A percentile compares a stretch with the other conserved stretches of the same genome.
These are phyloP conservation scores for Pardosa pseudoannulata DNA, from an alignment of 2,888 invertebrate genomes.

Conservation along the genomic window DNA sequence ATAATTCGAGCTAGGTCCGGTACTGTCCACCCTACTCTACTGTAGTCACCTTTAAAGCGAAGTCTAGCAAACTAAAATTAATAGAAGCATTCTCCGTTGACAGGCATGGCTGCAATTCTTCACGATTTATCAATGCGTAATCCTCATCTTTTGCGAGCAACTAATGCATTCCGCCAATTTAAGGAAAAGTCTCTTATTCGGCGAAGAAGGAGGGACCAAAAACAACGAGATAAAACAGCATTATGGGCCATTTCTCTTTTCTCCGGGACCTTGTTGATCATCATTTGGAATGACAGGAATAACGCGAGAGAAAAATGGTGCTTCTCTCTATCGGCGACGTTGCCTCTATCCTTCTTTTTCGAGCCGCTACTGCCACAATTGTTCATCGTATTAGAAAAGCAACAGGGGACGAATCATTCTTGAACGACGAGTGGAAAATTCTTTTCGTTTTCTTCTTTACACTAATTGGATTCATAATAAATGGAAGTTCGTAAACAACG, in stretches of 20 bases:
- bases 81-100: neutral
- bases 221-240: conserved; percentile 63
- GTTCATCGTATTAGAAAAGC: conserved; percentile 65
- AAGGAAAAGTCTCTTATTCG: conserved; percentile 55
- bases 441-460: no score
- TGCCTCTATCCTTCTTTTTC: conserved; percentile 57
- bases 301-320: conserved; percentile 60
- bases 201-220: neutral
- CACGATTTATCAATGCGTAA: conserved; percentile 17
- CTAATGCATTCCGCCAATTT: conserved; percentile 67
- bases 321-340: neutral
- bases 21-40: no score
- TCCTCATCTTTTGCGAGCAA: conserved; percentile 7
- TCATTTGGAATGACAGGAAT: conserved; percentile 66
- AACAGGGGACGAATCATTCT: conserved; percentile 49
- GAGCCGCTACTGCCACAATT: conserved; percentile 17
- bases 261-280: conserved; percentile 59
- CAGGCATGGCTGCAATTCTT: neutral
- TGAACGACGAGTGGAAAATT: no score
- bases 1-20: no score
- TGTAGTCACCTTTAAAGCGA: neutral
- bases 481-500: no score
- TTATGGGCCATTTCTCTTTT: conserved; percentile 65
- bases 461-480: no score
- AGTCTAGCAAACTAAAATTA: neutral